Conservation (phyloP, 2,113 vertebrate genomes). For the Petrocephalus microphthalmus region DNA sequence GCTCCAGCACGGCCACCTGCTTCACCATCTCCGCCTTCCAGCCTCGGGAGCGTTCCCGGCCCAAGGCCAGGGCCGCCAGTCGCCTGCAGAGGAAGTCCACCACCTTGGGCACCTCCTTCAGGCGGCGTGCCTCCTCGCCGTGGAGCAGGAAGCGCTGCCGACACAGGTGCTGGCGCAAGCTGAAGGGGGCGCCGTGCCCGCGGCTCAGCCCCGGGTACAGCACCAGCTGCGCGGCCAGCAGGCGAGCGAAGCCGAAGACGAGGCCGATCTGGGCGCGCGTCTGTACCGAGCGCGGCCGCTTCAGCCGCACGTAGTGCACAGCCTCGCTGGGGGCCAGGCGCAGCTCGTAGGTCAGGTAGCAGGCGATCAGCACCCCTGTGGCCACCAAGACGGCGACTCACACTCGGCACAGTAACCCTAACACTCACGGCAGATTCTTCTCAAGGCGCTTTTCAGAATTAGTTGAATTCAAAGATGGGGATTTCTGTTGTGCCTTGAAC, state of each 20-base stretch:
- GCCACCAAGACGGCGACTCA: no score
- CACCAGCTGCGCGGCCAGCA: constrained; percentile 57
- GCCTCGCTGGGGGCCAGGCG: constrained; percentile 65
- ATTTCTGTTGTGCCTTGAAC: background rate
- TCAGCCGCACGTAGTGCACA: constrained; percentile 66
- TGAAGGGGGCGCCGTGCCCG: constrained; percentile 54
- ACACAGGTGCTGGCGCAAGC: constrained; percentile 60
- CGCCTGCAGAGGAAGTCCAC: constrained; percentile 61
- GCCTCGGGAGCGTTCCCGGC: constrained; percentile 45
- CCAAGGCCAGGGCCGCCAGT: constrained; percentile 55
- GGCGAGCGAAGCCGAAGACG: constrained; percentile 67
- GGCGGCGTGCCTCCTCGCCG: constrained; percentile 62
- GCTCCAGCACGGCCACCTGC: constrained; percentile 42
- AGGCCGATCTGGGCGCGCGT: constrained; percentile 63
- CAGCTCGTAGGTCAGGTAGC: constrained; percentile 67
- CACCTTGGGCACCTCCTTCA: constrained; percentile 65
- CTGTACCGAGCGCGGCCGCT: constrained; percentile 67
- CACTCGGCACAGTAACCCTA: background rate
- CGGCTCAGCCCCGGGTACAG: constrained; percentile 55
- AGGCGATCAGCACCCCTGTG: constrained; percentile 70
- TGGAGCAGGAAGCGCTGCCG: constrained; percentile 63
- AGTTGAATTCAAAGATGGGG: background rate
- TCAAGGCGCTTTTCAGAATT: background rate
- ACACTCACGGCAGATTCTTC: background rate
- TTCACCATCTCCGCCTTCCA: constrained; percentile 56